phyloP scores from a whole-genome alignment of 2,797 vertebrate species.

The Sebastiscus tertius region DNA sequence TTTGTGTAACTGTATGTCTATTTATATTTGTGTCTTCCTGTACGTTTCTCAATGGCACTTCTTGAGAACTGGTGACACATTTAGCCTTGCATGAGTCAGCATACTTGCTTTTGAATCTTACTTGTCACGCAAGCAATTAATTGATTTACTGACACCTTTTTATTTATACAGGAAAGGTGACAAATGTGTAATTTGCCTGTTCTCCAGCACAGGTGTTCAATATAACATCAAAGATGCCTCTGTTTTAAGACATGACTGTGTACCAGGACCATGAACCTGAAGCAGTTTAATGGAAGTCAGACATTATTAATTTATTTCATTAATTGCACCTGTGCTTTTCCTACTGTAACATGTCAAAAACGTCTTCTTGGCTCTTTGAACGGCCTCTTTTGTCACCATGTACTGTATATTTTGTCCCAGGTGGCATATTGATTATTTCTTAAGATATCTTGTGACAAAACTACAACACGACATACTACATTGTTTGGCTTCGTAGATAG shows the following conservation, averaged over 20 bases:
- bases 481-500: neutral
- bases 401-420: neutral
- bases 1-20: neutral
- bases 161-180: neutral
- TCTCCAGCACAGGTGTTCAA: neutral
- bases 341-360: neutral
- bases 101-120: neutral
- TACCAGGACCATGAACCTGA: neutral
- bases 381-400: neutral
- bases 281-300: neutral
- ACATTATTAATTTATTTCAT: neutral
- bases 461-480: slow-evolving; percentile 11
- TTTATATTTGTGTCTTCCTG: slow-evolving; percentile 13
- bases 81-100: neutral
- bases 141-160: neutral
- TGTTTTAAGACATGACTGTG: neutral
- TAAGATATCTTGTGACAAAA: slow-evolving; percentile 8
- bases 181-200: neutral
- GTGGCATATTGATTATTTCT: slow-evolving; percentile 4
- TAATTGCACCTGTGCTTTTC: neutral
- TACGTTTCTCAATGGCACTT: neutral
- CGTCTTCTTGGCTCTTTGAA: rapidly evolving
- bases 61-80: neutral
- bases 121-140: neutral
- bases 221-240: neutral